phyloP scores from a whole-genome alignment of 2,797 vertebrate genomes.

The Acipenser oxyrinchus region DNA sequence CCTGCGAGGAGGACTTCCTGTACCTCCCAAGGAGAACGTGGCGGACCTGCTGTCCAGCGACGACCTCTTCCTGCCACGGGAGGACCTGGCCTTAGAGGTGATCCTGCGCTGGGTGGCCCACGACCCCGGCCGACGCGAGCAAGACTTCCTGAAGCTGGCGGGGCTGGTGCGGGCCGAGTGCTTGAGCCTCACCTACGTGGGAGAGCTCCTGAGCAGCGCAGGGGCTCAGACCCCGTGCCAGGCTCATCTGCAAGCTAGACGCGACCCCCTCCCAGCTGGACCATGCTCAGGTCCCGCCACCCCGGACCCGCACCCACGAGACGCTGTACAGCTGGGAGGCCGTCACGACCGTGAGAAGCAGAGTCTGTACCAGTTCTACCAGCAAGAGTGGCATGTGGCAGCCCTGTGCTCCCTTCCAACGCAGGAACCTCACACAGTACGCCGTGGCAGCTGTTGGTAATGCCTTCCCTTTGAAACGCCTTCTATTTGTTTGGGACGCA shows the following conservation, averaged over 20 bases:
- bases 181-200: constrained; percentile 70
- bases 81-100: constrained; percentile 73
- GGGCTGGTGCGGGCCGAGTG: constrained; percentile 66
- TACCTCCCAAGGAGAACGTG: constrained; percentile 64
- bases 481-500: no score
- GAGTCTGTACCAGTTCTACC: constrained; percentile 68
- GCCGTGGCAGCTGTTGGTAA: constrained; percentile 84
- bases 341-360: constrained; percentile 74
- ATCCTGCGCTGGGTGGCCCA: constrained; percentile 66
- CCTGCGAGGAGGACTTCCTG: constrained; percentile 62
- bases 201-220: constrained; percentile 59
- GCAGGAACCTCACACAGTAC: constrained; percentile 78
- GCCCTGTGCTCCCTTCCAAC: constrained; percentile 66
- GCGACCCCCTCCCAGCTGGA: constrained; percentile 65
- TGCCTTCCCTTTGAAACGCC: constrained; percentile 8
- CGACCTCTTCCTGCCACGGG: constrained; percentile 59
- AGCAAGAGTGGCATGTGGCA: constrained; percentile 71
- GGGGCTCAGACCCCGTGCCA: constrained; percentile 54
- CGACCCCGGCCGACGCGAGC: constrained; percentile 53
- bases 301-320: constrained; percentile 53
- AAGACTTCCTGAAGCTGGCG: constrained; percentile 67
- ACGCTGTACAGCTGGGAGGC: constrained; percentile 71
- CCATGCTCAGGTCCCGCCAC: constrained; percentile 37
- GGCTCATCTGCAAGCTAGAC: constrained; percentile 66
- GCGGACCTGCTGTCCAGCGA: constrained; percentile 68